phyloP scores from a whole-genome alignment of 2,888 invertebrate genomes.

The Thyatira batis region DNA sequence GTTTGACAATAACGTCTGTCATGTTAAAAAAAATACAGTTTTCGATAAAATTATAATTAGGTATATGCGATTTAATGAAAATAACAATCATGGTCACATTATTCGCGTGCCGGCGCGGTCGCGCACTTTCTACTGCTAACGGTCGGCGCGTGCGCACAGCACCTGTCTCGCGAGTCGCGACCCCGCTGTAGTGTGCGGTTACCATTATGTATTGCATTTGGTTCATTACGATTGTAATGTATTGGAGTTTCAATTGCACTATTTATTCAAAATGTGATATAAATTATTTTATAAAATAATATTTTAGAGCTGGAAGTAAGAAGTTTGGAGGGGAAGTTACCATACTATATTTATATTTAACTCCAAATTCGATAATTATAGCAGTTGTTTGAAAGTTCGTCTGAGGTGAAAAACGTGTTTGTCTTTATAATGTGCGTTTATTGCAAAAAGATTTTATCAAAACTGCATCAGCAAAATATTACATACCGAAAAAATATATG shows the following conservation, averaged over 20 bases:
- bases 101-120: conserved; percentile 78
- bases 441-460: too few species aligned
- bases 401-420: too few species aligned
- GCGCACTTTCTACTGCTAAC: conserved; percentile 82
- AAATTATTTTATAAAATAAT: neutral
- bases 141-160: conserved; percentile 79
- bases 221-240: conserved; percentile 32
- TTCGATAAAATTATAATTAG: too few species aligned
- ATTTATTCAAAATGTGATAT: neutral
- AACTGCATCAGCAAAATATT: neutral
- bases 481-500: neutral
- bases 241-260: neutral
- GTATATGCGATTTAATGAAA: neutral
- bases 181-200: conserved; percentile 53
- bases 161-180: conserved; percentile 76
- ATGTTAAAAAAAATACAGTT: too few species aligned
- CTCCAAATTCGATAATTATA: too few species aligned
- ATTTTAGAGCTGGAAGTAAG: neutral
- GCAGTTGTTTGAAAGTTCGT: too few species aligned
- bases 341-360: too few species aligned
- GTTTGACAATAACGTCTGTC: too few species aligned
- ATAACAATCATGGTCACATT: conserved; percentile 43
- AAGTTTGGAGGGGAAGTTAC: neutral
- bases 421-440: too few species aligned
- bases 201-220: conserved; percentile 46